Conservation (phyloP, 2,888 invertebrate species). For the Pollenia angustigena region DNA sequence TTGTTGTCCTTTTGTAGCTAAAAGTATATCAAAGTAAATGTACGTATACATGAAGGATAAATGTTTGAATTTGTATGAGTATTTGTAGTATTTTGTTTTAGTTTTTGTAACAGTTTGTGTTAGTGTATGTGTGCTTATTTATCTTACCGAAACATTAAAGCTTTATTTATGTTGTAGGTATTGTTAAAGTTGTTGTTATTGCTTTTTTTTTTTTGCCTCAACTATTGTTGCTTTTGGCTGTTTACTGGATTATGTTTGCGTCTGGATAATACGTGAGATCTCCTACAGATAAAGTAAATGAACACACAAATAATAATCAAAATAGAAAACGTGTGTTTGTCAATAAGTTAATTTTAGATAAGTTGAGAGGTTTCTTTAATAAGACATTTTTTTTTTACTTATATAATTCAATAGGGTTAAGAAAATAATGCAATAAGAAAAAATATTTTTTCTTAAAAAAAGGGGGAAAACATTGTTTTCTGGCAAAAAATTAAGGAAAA, state of each 20-base stretch:
- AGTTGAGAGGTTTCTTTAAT: not conserved
- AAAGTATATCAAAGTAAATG: not conserved
- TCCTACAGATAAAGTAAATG: conserved; percentile 33
- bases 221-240: conserved; percentile 5
- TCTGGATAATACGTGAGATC: conserved; percentile 48
- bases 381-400: not conserved
- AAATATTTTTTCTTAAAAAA: too few relatives aligned
- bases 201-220: too few relatives aligned
- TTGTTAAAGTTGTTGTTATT: not conserved
- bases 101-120: not conserved
- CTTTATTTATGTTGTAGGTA: conserved; percentile 3
- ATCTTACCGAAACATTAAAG: conserved; percentile 24
- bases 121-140: conserved; percentile 2
- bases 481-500: too few relatives aligned
- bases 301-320: not conserved
- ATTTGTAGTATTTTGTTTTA: not conserved
- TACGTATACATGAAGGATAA: not conserved
- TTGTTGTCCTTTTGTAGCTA: not conserved
- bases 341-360: not conserved
- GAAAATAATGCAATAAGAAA: too few relatives aligned
- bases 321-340: not conserved
- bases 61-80: conserved; percentile 8
- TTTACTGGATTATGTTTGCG: conserved; percentile 23
- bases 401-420: not conserved
- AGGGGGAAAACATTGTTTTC: too few relatives aligned